Percentiles rank a stretch among this genome's conserved stretches.
phyloP scores from a whole-genome alignment of 2,888 invertebrate genomes.

The Kryphioiulus occultus region DNA sequence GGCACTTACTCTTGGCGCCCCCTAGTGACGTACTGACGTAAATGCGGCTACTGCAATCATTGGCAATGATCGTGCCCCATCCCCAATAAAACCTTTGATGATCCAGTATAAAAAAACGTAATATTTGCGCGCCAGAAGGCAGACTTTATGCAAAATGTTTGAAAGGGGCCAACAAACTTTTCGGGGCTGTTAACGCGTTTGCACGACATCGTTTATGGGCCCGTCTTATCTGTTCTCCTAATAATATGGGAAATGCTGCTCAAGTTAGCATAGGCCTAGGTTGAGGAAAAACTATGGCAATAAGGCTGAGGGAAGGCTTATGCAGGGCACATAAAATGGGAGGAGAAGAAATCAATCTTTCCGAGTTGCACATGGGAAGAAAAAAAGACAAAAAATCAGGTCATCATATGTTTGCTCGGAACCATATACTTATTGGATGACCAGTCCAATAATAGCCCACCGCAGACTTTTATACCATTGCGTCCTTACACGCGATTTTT shows the following conservation, averaged over 20 bases:
- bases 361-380: background rate
- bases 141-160: constrained; percentile 35
- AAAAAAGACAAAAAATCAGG: constrained; percentile 35
- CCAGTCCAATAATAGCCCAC: constrained; percentile 20
- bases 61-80: background rate
- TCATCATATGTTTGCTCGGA: constrained; percentile 24
- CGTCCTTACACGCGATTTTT: background rate
- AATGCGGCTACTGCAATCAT: background rate
- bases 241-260: constrained; percentile 15
- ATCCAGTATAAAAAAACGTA: background rate
- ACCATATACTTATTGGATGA: constrained; percentile 31
- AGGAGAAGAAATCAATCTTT: constrained; percentile 39
- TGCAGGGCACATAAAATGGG: constrained; percentile 20
- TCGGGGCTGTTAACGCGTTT: background rate
- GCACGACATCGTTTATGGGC: constrained; percentile 29
- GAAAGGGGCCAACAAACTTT: constrained; percentile 40
- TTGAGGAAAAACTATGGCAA: constrained; percentile 22
- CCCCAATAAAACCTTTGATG: constrained; percentile 4
- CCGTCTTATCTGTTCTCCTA: constrained; percentile 14
- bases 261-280: constrained; percentile 1
- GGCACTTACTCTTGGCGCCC: background rate
- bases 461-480: constrained; percentile 1
- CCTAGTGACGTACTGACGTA: background rate
- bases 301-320: constrained; percentile 18
- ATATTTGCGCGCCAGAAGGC: constrained; percentile 27